Percentiles rank a stretch among this genome's conserved stretches.
These are phyloP conservation scores for Chirona hameri DNA, from an alignment of 2,888 invertebrate genomes.

Conservation along the genomic window DNA sequence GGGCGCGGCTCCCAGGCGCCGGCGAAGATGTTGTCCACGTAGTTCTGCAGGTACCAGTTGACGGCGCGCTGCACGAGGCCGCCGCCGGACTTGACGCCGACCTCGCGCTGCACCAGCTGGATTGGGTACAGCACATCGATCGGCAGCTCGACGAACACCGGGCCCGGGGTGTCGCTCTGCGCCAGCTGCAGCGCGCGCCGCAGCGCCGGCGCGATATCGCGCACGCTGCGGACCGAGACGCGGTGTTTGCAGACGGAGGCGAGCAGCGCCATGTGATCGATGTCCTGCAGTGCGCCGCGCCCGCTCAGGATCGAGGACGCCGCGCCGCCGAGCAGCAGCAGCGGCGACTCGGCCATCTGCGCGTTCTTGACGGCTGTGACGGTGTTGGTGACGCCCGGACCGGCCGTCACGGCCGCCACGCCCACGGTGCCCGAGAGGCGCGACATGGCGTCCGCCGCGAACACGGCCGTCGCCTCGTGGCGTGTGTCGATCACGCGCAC, in stretches of 20 bases:
- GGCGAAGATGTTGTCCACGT: constrained; percentile 53
- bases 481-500: constrained; percentile 57
- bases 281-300: constrained; percentile 57
- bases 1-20: constrained; percentile 53
- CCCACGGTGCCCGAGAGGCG: constrained; percentile 57
- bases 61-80: constrained; percentile 44
- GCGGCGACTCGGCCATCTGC: constrained; percentile 60
- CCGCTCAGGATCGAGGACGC: constrained; percentile 57
- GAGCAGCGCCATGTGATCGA: constrained; percentile 58
- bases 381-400: constrained; percentile 58
- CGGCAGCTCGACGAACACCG: constrained; percentile 60
- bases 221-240: constrained; percentile 51
- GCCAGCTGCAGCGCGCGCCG: constrained; percentile 53
- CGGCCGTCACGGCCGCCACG: constrained; percentile 59
- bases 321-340: constrained; percentile 56
- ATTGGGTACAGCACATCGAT: constrained; percentile 58
- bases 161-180: constrained; percentile 56
- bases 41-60: constrained; percentile 50
- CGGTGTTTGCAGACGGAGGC: constrained; percentile 57
- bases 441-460: constrained; percentile 62
- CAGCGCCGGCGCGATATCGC: constrained; percentile 55
- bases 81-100: constrained; percentile 41
- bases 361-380: constrained; percentile 61
- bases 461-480: constrained; percentile 58
- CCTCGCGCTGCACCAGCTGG: constrained; percentile 48